Conservation (phyloP, 1,140 invertebrate genomes). For the Pissodes strobi region DNA sequence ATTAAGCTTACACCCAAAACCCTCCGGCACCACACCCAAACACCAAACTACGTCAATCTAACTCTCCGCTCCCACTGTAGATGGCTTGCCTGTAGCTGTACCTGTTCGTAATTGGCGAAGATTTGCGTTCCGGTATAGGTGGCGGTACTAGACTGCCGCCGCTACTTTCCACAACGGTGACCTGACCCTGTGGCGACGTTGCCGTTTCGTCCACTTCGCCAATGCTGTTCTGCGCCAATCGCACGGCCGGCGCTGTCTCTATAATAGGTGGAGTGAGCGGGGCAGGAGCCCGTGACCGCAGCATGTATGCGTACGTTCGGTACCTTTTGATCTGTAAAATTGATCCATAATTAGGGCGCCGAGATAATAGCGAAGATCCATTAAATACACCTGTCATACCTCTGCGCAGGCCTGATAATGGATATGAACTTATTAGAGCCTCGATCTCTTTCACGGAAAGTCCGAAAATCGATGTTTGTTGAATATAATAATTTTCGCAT, state of each 20-base stretch:
- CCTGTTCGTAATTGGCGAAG: constrained; percentile 68
- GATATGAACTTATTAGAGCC: too few relatives aligned
- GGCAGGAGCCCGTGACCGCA: constrained; percentile 73
- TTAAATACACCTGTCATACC: too few relatives aligned
- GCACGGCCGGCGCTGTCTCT: constrained; percentile 61
- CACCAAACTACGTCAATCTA: constrained; percentile 25
- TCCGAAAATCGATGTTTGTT: too few relatives aligned
- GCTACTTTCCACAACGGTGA: constrained; percentile 52
- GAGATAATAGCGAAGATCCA: too few relatives aligned
- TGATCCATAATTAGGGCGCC: too few relatives aligned
- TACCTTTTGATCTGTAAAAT: constrained; percentile 58
- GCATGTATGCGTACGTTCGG: constrained; percentile 80
- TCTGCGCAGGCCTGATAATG: too few relatives aligned
- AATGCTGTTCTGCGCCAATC: constrained; percentile 70
- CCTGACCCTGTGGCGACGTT: constrained; percentile 37
- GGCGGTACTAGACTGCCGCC: constrained; percentile 54
- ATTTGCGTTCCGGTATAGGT: constrained; percentile 59
- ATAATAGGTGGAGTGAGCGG: constrained; percentile 61
- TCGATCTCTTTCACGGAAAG: too few relatives aligned
- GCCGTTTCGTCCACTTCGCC: constrained; percentile 76
- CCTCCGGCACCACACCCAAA: constrained; percentile 13
- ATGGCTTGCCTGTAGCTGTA: constrained; percentile 80
- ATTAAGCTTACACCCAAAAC: constrained; percentile 22
- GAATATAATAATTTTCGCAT: too few relatives aligned
- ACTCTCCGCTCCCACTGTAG: constrained; percentile 65